Base-by-base conservation (phyloP, 2,888 invertebrate genomes). In the Choreutis nemorana region DNA sequence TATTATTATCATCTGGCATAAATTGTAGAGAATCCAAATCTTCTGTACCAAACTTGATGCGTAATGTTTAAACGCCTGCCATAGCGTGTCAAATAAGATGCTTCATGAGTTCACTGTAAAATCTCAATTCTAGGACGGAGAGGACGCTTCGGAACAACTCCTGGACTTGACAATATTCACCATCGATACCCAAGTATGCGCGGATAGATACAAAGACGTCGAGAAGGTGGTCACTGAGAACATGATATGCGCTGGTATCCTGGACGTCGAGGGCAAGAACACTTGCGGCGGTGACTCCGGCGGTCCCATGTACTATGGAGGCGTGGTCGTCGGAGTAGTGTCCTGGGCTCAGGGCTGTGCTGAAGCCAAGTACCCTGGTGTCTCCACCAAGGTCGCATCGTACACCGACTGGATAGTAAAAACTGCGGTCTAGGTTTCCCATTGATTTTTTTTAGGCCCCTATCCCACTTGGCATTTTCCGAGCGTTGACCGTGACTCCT, bases 321-420 rank as follows among this genome's bases (percentile, higher is more conserved):
- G n/a, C n/a, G n/a, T n/a, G n/a, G 48, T 72, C 30, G 55, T 78
- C 32, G 78, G 77, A 13, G 37, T 81, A 34, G 57, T 70, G 20
- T 79, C 80, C 18, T 80, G 72, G 67, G 80, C 79, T 33, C 45
- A 57, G 15, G 68, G 68, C 3, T 80, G 81, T 37, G 71, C 63
- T 3, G 48, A 60, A 34, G 55, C 48, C 7, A 37, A 43, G 23
- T 68, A 55, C 44, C 81, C 81, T 1, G 73, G 72, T 18, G 66
- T 81, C 39, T 73, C 64, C 41, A 63, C 73, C n/a, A 55, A 60
- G 9, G 65, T 81, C 26, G 37, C 49, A 1, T 29, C 50, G 0
- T 59, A 54, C 39, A 48, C 53, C 2, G 8, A 48, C 11, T 68
- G 67, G 66, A 58, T 67, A 16, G 23, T 45, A 2, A 8, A 3